Evolutionary conservation across 2,113 vertebrate species (phyloP).

Genomic region (Hiodon tergisus): DNA sequence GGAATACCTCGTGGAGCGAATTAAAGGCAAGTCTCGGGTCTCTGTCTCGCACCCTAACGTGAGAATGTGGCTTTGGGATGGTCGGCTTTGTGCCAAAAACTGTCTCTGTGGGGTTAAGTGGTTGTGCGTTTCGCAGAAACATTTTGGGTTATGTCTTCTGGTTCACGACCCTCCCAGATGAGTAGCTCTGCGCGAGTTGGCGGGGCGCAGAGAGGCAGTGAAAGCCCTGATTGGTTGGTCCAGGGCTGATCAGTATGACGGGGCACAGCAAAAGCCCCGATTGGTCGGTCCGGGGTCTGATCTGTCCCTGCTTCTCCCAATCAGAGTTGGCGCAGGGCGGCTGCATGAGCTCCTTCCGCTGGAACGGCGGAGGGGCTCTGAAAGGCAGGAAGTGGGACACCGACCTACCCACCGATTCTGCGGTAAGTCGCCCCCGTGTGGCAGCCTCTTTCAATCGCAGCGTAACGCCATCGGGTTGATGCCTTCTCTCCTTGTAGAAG

Average conservation of each 20-base stretch:
- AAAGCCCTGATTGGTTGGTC: no score
- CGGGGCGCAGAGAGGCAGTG: no score
- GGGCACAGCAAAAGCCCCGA: background rate
- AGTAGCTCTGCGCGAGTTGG: no score
- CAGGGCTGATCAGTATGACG: no score
- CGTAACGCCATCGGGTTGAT: background rate
- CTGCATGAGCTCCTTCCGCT: conserved; percentile 94
- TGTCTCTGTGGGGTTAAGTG: background rate
- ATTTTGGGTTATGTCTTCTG: no score
- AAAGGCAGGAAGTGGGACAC: conserved; percentile 94
- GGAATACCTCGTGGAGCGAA: conserved; percentile 87
- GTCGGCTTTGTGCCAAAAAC: background rate
- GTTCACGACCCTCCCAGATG: no score
- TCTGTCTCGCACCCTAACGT: background rate
- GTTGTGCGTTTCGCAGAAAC: background rate
- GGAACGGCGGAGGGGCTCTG: conserved; percentile 86
- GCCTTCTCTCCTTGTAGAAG: no score
- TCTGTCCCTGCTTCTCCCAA: background rate
- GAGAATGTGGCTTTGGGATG: background rate
- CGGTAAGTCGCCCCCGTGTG: conserved; percentile 62
- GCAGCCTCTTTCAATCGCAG: background rate
- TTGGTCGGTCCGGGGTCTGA: background rate
- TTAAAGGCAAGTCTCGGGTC: conserved; percentile 66
- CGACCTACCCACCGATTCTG: conserved; percentile 84
- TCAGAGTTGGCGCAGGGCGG: conserved; percentile 91